Conservation (phyloP, 1,140 invertebrate species). For the Meteorus sp. region DNA sequence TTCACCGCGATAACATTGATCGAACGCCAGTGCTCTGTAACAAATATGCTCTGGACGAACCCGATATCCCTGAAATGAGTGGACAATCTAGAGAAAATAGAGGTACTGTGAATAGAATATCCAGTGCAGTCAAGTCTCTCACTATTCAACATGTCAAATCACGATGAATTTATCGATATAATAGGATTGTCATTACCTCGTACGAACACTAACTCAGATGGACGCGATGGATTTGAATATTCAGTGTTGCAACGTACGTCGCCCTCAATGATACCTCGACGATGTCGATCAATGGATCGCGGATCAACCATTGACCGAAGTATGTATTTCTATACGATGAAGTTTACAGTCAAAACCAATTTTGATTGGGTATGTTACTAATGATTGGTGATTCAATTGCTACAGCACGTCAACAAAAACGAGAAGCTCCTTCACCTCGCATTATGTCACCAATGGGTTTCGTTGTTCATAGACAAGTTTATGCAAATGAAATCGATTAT, state of each 20-base stretch:
- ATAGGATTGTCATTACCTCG: too few species aligned
- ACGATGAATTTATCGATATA: too few species aligned
- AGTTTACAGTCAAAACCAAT: not conserved
- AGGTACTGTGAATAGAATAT: not conserved
- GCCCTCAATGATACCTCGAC: constrained; percentile 33
- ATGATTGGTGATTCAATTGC: constrained; percentile 6
- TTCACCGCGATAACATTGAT: constrained; percentile 46
- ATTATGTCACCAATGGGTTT: constrained; percentile 73
- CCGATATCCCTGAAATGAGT: constrained; percentile 44
- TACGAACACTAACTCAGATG: too few species aligned
- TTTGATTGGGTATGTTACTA: not conserved
- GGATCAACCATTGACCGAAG: constrained; percentile 33
- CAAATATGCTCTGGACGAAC: constrained; percentile 68
- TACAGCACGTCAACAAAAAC: constrained; percentile 46
- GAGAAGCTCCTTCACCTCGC: constrained; percentile 59
- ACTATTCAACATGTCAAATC: not conserved
- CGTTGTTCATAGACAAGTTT: constrained; percentile 63
- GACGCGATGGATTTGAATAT: too few species aligned
- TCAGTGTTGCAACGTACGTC: not conserved
- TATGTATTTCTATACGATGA: constrained; percentile 38
- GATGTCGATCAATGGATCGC: constrained; percentile 44
- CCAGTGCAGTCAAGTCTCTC: too few species aligned
- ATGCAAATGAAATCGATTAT: constrained; percentile 60
- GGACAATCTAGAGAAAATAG: not conserved
- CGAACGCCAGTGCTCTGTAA: constrained; percentile 71